Evolutionary conservation across 2,113 vertebrate genomes (phyloP), one percentile per base, ranked within the genome.

Genomic region (Tapirus terrestris): DNA sequence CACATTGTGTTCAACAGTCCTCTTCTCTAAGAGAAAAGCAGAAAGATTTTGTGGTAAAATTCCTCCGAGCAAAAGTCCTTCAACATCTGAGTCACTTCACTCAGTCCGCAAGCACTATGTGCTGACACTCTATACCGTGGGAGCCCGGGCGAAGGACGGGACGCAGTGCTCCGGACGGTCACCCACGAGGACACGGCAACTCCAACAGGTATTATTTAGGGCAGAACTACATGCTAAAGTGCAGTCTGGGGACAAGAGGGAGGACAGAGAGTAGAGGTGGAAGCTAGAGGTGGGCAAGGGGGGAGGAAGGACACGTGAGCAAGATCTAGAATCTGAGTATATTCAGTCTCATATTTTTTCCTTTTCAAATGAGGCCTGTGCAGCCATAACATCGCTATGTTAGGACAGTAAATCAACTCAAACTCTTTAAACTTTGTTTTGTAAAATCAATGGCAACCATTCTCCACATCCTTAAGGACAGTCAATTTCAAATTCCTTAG

Each of bases 11-110:
- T 72, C 88, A 68, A 67, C 27, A 89, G 53, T 51, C 21, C 8
- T 83, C 45, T 96, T 92, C n/a, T 70, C 39, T 72, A 83, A 81
- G 48, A 77, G 43, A 90, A 96, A 83, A 79, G 63, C 8, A 31
- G 45, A 87, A n/a, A 77, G 23, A 72, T 81, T 95, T 65, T 63
- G 33, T 45, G 80, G 56, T 80, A 81, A 75, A 93, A 91, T 51
- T 75, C 39, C 79, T 86, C 83, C 85, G 25, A 65, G 75, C 53
- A 89, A 29, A 89, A 91, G 36, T 65, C 13, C 67, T 70, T 86
- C 13, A 45, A 77, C 13, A 79, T 25, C 45, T 86, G 33, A 91
- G 45, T 73, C 45, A 48, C 81, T 75, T 93, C 61, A 89, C 29
- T 83, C 93, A 36, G 9, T 83, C 84, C 77, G 27, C 88, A 68